These are phyloP conservation scores for Steatornis caripensis DNA, from an alignment of 2,113 vertebrate genomes.

Conservation along the genomic window DNA sequence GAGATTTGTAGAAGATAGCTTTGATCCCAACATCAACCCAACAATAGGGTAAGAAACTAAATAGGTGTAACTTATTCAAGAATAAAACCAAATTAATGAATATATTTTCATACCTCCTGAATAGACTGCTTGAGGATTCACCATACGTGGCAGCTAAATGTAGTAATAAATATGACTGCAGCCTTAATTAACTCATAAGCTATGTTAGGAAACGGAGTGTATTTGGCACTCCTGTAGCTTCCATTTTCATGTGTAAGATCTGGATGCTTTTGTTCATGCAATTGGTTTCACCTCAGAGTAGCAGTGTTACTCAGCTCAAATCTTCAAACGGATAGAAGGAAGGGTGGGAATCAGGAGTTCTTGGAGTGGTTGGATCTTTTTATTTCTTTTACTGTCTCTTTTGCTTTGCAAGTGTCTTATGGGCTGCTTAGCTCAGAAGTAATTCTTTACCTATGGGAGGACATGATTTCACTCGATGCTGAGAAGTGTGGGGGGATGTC, in stretches of 20 bases:
- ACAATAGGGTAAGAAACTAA: slow-evolving; percentile 89
- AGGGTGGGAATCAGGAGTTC: neutral
- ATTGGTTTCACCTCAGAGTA: neutral
- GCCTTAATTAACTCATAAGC: neutral
- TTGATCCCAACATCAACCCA: slow-evolving; percentile 96
- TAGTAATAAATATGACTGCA: neutral
- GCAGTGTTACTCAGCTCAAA: neutral
- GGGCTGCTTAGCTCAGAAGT: neutral
- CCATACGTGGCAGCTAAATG: neutral
- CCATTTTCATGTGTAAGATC: neutral
- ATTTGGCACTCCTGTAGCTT: neutral
- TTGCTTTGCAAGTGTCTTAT: neutral
- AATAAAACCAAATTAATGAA: neutral
- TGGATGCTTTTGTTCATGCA: neutral
- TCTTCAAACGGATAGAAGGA: neutral
- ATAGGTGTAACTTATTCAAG: neutral
- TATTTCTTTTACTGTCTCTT: neutral
- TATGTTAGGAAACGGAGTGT: neutral
- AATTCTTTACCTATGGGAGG: neutral
- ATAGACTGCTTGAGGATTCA: neutral
- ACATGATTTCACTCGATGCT: neutral
- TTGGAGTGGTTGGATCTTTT: neutral
- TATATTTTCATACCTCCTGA: neutral
- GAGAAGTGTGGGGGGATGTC: neutral
- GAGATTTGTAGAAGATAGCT: slow-evolving; percentile 95